phyloP scores from a whole-genome alignment of 2,797 vertebrate species.

The Podarcis siculus region DNA sequence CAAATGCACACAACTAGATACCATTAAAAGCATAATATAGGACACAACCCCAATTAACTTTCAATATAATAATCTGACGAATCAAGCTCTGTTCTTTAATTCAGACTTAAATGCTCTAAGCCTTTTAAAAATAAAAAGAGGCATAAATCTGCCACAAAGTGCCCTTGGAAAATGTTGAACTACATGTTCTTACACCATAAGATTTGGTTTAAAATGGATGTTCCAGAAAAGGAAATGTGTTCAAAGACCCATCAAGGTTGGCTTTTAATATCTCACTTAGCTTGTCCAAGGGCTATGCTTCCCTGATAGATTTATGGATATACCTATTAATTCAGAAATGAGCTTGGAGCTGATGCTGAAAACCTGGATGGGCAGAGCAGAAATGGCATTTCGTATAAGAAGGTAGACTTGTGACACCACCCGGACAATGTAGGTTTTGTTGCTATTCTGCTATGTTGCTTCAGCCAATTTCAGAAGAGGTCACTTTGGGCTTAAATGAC shows the following conservation, averaged over 20 bases:
- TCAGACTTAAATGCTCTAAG: neutral
- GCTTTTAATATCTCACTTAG: conserved; percentile 27
- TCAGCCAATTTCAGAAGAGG: neutral
- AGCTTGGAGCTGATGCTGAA: conserved; percentile 4
- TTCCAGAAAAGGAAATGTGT: conserved; percentile 3
- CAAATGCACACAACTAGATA: neutral
- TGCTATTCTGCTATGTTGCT: accelerated
- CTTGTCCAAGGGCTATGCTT: conserved; percentile 32
- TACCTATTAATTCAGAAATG: neutral
- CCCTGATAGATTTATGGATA: conserved; percentile 43
- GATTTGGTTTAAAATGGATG: neutral
- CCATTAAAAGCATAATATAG: neutral
- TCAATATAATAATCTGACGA: neutral
- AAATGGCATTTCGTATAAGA: neutral
- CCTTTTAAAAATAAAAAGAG: neutral
- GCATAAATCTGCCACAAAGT: conserved; percentile 36
- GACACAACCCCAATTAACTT: neutral
- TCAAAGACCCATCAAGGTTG: conserved; percentile 10
- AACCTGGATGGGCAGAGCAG: neutral
- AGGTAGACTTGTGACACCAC: neutral
- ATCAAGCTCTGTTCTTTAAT: neutral
- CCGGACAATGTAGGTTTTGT: neutral
- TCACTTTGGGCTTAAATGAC: neutral
- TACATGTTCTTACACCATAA: neutral
- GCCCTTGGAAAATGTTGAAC: conserved; percentile 35